A percentile compares a stretch with the other conserved stretches of the same genome.
phyloP scores from a whole-genome alignment of 2,888 invertebrate genomes.

The Abscondita cerata region DNA sequence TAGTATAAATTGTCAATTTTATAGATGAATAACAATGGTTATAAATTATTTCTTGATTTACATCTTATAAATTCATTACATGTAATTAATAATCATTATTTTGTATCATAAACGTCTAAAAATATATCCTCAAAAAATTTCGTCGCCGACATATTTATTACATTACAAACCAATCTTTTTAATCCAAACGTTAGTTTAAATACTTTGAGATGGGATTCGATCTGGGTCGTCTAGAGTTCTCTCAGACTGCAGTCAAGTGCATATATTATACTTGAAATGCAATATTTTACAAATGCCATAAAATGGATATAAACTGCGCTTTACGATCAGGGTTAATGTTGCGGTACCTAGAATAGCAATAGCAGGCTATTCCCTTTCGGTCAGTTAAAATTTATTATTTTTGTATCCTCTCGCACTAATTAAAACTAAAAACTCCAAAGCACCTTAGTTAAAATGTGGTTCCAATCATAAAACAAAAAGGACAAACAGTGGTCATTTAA shows the following conservation, averaged over 20 bases:
- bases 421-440: slow-evolving; percentile 50
- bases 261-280: slow-evolving; percentile 60
- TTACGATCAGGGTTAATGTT: slow-evolving; percentile 60
- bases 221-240: slow-evolving; percentile 36
- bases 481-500: slow-evolving; percentile 16
- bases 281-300: slow-evolving; percentile 62
- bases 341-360: slow-evolving; percentile 58
- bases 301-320: slow-evolving; percentile 61
- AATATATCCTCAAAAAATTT: background rate
- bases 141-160: background rate
- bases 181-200: slow-evolving; percentile 25
- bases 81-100: background rate
- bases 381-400: slow-evolving; percentile 61
- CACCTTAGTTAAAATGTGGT: slow-evolving; percentile 45
- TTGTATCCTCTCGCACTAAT: slow-evolving; percentile 58
- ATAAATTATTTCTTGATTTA: slow-evolving; percentile 28
- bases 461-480: background rate
- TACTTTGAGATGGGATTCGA: slow-evolving; percentile 29
- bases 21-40: slow-evolving; percentile 25
- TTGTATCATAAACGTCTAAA: no score
- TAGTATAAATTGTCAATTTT: slow-evolving; percentile 36
- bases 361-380: slow-evolving; percentile 57
- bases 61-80: slow-evolving; percentile 6
- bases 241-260: slow-evolving; percentile 51
- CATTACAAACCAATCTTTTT: slow-evolving; percentile 16